Base-by-base conservation (phyloP, 2,113 vertebrate genomes). In the Procavia capensis region DNA sequence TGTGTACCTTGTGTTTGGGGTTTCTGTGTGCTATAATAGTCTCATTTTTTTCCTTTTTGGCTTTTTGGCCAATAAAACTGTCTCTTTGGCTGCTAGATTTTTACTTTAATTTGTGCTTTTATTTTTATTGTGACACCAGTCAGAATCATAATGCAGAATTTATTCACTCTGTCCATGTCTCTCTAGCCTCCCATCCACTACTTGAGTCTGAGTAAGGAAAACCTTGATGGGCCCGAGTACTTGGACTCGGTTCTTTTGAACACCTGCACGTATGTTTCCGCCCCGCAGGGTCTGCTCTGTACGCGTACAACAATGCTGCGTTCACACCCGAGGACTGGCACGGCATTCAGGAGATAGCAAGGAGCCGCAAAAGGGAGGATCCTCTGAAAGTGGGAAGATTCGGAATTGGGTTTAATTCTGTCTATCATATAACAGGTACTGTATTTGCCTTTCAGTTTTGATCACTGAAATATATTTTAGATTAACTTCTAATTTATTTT, bases 371-470 rank as follows among this genome's bases (percentile, higher is more conserved):
- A 96, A 99, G 99, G 98, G 99, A 99, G 64, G 99, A 99, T 94
- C 99, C 99, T 1, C 97, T 99, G 95, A 99, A 99, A 99, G 99
- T 99, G 91, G 99, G 99, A 96, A 98, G 99, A 98, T 99, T 99
- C 98, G 99, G 99, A 95, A 99, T 99, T 94, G 99, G 99, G 45
- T 99, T 99, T 98, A 99, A 99, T 98, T 99, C 99, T 88, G 99
- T 99, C 89, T 99, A 99, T 97, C 99, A 99, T 97, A 99, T 99
- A 98, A 99, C 99, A 99, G 99, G 99, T 99, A 96, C 91, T 85
- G 54, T 95, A 19, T 86, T 57, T 66, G 91, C 27, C 93, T 95
- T 64, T 91, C 76, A 83, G 20, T 68, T 13, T 36, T 82, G 36
- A 57, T n/a, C 0, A 31, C 10, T 97, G 75, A 70, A 89, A 90